Conservation (phyloP, 2,113 vertebrate genomes). For the Monarcha castaneiventris region DNA sequence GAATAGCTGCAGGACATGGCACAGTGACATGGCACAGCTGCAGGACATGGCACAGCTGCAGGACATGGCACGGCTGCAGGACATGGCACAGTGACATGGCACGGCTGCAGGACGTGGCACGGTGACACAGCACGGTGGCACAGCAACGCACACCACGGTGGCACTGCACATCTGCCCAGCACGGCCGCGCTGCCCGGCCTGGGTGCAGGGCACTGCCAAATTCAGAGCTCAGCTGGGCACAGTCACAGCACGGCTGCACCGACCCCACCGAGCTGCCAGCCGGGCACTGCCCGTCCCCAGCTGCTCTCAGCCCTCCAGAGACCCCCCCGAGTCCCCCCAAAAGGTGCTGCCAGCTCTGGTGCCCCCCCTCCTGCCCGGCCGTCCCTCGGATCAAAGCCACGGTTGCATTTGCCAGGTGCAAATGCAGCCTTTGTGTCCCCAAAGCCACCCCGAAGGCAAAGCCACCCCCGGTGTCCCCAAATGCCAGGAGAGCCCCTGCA, state of each 20-base stretch:
- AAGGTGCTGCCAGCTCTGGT: background rate
- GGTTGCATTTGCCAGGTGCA: fast-evolving
- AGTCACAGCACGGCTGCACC: background rate
- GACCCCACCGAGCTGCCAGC: background rate
- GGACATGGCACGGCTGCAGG: too few species aligned
- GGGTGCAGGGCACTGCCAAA: background rate
- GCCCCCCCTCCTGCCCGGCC: fast-evolving
- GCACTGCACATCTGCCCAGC: fast-evolving
- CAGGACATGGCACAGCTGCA: too few species aligned
- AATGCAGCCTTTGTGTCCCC: background rate
- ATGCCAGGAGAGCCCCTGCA: fast-evolving
- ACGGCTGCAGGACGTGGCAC: too few species aligned
- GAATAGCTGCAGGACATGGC: too few species aligned
- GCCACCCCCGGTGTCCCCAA: background rate
- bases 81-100: background rate
- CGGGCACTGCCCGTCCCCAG: fast-evolving
- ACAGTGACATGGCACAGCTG: too few species aligned
- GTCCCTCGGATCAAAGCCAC: background rate
- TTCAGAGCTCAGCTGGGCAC: background rate
- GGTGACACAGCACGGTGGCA: background rate
- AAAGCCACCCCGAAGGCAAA: background rate
- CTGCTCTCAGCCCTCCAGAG: fast-evolving
- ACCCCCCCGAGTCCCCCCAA: fast-evolving
- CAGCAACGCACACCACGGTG: background rate
- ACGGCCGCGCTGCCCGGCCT: fast-evolving